Percentiles rank a stretch among this genome's conserved stretches.
Evolutionary conservation across 1,140 invertebrate genomes (phyloP).

Genomic region (Tetramorium simillimum): DNA sequence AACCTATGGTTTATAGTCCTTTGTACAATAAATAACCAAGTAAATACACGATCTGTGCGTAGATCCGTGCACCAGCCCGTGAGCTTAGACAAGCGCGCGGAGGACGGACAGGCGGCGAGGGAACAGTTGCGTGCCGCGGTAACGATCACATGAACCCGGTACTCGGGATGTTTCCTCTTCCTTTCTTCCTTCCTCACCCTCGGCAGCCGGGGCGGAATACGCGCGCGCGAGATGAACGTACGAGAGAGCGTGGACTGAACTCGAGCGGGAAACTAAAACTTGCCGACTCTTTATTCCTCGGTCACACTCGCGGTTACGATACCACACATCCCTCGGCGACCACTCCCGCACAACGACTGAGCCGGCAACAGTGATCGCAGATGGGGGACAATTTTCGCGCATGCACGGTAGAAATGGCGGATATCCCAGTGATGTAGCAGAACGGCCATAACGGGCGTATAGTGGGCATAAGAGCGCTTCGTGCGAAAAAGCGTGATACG

Average conservation of each 20-base stretch:
- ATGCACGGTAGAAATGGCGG: no score
- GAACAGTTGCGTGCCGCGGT: conserved; percentile 44
- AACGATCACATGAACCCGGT: not conserved
- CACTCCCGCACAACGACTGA: conserved; percentile 86
- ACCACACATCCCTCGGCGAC: conserved; percentile 83
- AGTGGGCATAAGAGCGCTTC: no score
- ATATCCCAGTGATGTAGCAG: no score
- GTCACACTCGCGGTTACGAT: conserved; percentile 79
- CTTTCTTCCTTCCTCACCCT: not conserved
- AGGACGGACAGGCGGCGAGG: conserved; percentile 40
- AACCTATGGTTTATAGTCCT: conserved; percentile 81
- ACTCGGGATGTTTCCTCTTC: not conserved
- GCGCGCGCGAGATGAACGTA: conserved; percentile 31
- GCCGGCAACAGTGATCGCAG: no score
- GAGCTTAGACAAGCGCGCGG: conserved; percentile 12
- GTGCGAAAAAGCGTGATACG: no score
- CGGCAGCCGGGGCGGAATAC: conserved; percentile 2
- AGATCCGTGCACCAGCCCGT: conserved; percentile 50
- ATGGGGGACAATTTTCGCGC: no score
- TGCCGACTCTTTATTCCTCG: conserved; percentile 72
- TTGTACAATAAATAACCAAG: conserved; percentile 83
- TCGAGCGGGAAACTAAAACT: conserved; percentile 70
- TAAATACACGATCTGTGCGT: conserved; percentile 69
- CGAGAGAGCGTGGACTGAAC: conserved; percentile 60
- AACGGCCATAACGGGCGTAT: no score